phyloP scores from a whole-genome alignment of 2,888 invertebrate genomes.

The Drosophila affinis region DNA sequence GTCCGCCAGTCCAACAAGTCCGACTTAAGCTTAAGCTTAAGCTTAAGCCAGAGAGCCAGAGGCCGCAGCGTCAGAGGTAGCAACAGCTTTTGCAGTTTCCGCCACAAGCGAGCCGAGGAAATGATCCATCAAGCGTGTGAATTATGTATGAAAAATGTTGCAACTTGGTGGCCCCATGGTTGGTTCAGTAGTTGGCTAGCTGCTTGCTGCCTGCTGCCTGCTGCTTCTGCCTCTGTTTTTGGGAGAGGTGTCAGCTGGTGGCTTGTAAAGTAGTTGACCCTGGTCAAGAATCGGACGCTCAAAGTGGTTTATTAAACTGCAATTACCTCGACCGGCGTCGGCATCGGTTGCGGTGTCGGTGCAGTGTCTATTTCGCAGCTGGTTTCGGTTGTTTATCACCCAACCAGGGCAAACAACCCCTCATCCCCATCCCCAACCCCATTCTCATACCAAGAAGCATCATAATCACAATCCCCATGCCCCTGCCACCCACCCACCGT shows the following conservation, averaged over 20 bases:
- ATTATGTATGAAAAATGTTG: slow-evolving; percentile 62
- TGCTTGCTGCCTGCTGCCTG: slow-evolving; percentile 24
- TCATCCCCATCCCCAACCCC: slow-evolving; percentile 17
- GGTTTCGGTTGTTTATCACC: slow-evolving; percentile 49
- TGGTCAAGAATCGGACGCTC: slow-evolving; percentile 72
- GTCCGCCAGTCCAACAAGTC: slow-evolving; percentile 6
- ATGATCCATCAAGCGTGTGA: slow-evolving; percentile 71
- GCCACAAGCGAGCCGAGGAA: slow-evolving; percentile 62
- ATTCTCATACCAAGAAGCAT: neutral
- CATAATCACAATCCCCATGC: neutral
- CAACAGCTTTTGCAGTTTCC: slow-evolving; percentile 54
- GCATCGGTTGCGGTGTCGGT: neutral
- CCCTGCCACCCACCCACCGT: slow-evolving; percentile 31
- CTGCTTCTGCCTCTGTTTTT: slow-evolving; percentile 1
- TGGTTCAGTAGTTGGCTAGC: slow-evolving; percentile 26
- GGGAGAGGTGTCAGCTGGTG: slow-evolving; percentile 2
- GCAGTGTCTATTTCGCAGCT: slow-evolving; percentile 24
- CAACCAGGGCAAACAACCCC: slow-evolving; percentile 31
- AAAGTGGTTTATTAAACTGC: slow-evolving; percentile 76
- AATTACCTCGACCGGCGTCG: slow-evolving; percentile 60
- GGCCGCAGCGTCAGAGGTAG: slow-evolving; percentile 1
- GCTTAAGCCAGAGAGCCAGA: slow-evolving; percentile 26
- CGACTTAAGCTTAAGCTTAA: slow-evolving; percentile 34
- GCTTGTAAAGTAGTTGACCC: slow-evolving; percentile 70
- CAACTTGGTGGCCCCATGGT: slow-evolving; percentile 39